Percentiles rank a stretch among this genome's conserved stretches.
Evolutionary conservation across 1,140 invertebrate genomes (phyloP).

Genomic region (Gryon sp.): DNA sequence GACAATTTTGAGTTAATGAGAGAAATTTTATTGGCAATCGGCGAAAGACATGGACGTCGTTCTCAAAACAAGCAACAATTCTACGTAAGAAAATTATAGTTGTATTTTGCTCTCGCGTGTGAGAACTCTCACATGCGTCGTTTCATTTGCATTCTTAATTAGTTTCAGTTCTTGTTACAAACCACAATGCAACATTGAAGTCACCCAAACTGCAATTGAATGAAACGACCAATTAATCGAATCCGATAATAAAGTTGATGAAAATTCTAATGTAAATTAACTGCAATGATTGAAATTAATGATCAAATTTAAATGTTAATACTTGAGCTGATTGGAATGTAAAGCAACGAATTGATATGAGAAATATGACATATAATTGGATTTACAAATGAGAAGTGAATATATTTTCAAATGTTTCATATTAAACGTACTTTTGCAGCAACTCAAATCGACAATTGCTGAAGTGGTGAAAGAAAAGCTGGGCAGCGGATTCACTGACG

Average conservation of each 20-base stretch:
- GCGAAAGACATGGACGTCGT: constrained; percentile 56
- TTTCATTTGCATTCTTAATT: constrained; percentile 13
- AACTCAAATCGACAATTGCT: constrained; percentile 23
- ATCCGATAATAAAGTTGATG: too few species aligned
- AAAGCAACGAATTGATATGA: too few species aligned
- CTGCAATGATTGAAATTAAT: too few species aligned
- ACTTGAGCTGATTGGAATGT: too few species aligned
- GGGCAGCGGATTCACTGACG: constrained; percentile 16
- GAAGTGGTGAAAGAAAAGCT: constrained; percentile 27
- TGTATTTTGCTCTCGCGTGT: too few species aligned
- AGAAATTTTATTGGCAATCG: constrained; percentile 31
- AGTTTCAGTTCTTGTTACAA: neutral
- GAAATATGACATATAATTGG: too few species aligned
- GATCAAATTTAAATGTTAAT: too few species aligned
- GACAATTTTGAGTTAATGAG: constrained; percentile 58
- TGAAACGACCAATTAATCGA: neutral
- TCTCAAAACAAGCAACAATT: constrained; percentile 26
- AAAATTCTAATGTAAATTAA: too few species aligned
- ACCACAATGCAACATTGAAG: constrained; percentile 7
- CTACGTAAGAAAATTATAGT: constrained; percentile 44
- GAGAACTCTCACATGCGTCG: neutral
- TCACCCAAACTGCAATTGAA: constrained; percentile 9
- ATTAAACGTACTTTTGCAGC: constrained; percentile 13
- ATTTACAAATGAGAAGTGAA: too few species aligned
- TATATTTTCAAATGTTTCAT: neutral